Conservation (phyloP, 2,888 invertebrate genomes). For the Caenorhabditis sulstoni region DNA sequence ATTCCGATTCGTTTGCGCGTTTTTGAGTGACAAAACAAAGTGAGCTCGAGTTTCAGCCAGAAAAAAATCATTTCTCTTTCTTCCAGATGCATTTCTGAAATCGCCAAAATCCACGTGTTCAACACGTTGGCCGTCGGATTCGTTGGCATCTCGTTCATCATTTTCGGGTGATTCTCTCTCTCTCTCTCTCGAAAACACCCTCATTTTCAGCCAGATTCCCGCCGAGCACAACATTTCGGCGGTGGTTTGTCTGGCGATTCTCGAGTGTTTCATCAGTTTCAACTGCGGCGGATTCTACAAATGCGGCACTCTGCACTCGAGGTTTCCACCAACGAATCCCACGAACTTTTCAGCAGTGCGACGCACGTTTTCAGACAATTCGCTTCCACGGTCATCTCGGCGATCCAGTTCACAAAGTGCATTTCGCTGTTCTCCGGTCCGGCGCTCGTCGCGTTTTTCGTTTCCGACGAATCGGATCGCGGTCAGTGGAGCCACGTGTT, state of each 20-base stretch:
- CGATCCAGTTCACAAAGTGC: slow-evolving; percentile 73
- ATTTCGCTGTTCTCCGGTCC: slow-evolving; percentile 71
- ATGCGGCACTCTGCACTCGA: slow-evolving; percentile 70
- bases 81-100: slow-evolving; percentile 64
- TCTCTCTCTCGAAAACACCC: background rate
- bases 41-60: slow-evolving; percentile 8
- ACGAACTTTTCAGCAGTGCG: no score
- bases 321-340: slow-evolving; percentile 29
- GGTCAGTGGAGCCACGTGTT: slow-evolving; percentile 55
- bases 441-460: slow-evolving; percentile 67
- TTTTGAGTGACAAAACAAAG: slow-evolving; percentile 68
- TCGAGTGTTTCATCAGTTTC: slow-evolving; percentile 66
- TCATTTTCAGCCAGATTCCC: slow-evolving; percentile 35
- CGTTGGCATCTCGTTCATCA: slow-evolving; percentile 60
- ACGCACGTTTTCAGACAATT: slow-evolving; percentile 54
- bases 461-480: slow-evolving; percentile 62
- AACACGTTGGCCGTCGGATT: slow-evolving; percentile 68
- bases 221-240: slow-evolving; percentile 47
- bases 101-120: slow-evolving; percentile 64
- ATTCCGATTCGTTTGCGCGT: slow-evolving; percentile 67
- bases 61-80: background rate
- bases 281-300: slow-evolving; percentile 76
- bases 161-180: slow-evolving; percentile 42
- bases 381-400: slow-evolving; percentile 66
- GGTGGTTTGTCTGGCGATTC: slow-evolving; percentile 56